These are phyloP conservation scores for Tachysurus vachellii DNA, from an alignment of 2,113 vertebrate genomes.

Conservation along the genomic window DNA sequence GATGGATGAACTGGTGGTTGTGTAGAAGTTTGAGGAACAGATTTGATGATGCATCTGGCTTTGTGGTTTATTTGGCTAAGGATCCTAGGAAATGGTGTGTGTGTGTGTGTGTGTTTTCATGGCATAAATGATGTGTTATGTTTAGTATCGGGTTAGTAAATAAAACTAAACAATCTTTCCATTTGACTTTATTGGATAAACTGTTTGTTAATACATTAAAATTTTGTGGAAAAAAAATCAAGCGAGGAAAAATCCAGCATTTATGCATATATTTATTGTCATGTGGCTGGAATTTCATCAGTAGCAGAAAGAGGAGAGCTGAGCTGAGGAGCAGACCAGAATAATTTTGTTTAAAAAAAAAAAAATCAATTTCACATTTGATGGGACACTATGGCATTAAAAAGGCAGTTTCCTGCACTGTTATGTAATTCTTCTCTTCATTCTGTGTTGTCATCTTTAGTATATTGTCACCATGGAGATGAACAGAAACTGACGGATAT, in stretches of 20 bases:
- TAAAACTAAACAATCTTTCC: not conserved
- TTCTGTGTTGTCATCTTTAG: not conserved
- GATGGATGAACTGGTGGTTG: not conserved
- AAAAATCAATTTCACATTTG: not conserved
- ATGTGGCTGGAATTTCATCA: not conserved
- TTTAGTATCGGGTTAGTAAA: not conserved
- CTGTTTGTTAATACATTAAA: conserved; percentile 5
- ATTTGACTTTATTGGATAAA: conserved; percentile 22
- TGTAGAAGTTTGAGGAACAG: not conserved
- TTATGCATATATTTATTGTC: conserved; percentile 20
- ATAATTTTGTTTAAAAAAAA: not conserved
- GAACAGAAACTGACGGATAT: not conserved
- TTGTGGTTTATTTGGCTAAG: not conserved
- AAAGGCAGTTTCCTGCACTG: not conserved
- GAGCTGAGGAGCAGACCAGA: not conserved
- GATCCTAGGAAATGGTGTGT: not conserved
- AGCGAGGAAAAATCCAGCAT: not conserved
- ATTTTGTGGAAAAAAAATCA: not conserved
- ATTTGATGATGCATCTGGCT: not conserved
- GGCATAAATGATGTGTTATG: not conserved
- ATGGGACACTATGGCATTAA: not conserved
- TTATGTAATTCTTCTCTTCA: not conserved
- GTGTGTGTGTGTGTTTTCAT: not conserved
- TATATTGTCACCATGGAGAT: not conserved
- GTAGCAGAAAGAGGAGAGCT: not conserved